Evolutionary conservation across 2,888 invertebrate species (phyloP), one percentile per base, ranked within the genome.

Genomic region (Eulithis prunata): DNA sequence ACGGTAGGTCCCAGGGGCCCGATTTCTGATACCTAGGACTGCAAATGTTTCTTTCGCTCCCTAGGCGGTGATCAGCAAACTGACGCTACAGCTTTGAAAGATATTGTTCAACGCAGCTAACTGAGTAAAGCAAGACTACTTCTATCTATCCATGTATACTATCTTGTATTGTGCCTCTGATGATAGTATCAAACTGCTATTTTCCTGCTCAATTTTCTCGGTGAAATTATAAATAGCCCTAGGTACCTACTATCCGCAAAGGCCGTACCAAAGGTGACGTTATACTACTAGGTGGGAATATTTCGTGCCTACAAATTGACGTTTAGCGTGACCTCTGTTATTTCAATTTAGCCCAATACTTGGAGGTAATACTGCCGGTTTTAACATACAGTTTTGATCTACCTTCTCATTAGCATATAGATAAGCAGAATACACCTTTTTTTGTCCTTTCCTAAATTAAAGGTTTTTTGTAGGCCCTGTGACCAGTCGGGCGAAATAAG

Each of bases 321-420:
- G 77, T 77, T 80, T 78, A 73, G 75, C 71, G 71, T 75, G 75
- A 79, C 78, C 79, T 78, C 75, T 78, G 80, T 79, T 81, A 81
- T 85, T 83, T 82, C 82, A 84, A 83, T 82, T 82, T 79, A 75
- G 72, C 75, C 72, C 73, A 72, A 69, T 75, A 76, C 78, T 81
- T 70, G 75, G 77, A 81, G 79, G 82, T 82, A 81, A 81, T 79
- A 81, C 78, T 77, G 74, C 74, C 78, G 79, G 80, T 81, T 85
- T 85, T 85, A 83, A 83, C 85, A 86, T 85, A 84, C 76, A 84
- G n/a, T 86, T 64, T 86, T 86, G 85, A 85, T 85, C 81, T 81
- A 67, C 77, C 80, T 62, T 59, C 78, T 84, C 86, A 86, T 87
- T 87, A 87, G 81, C 86, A 86, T 86, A 87, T 86, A 87, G 84